Conservation (phyloP, 2,797 vertebrate species). For the Parauchenoglanis punctatus region DNA sequence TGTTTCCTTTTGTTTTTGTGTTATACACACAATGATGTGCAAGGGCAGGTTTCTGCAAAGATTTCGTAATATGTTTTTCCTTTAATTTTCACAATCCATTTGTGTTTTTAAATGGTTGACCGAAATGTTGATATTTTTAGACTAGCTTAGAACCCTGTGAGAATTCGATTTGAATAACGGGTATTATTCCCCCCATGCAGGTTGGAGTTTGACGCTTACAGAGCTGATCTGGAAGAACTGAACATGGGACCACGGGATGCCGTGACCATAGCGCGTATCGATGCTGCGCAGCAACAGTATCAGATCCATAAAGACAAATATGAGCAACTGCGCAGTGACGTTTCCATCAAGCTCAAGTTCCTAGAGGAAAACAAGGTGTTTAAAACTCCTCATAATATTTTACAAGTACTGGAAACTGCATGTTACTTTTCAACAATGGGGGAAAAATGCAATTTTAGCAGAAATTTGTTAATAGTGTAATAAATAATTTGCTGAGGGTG, state of each 20-base stretch:
- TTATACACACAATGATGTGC: neutral
- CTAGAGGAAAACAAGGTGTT: constrained; percentile 96
- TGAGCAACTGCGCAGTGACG: constrained; percentile 89
- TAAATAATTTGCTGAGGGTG: neutral
- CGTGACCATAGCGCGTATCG: constrained; percentile 84
- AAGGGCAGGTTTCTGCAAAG: neutral
- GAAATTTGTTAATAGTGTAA: neutral
- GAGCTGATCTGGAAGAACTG: constrained; percentile 93
- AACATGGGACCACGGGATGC: constrained; percentile 89
- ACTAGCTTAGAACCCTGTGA: neutral
- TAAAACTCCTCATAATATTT: neutral
- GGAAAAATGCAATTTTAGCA: no score
- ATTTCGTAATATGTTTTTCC: neutral
- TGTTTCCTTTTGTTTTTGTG: neutral
- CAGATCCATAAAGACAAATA: constrained; percentile 93
- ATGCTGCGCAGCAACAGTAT: constrained; percentile 89
- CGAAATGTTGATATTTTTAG: neutral
- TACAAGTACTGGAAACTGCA: neutral
- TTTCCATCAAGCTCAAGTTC: constrained; percentile 95
- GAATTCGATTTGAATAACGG: neutral
- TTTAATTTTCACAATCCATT: neutral
- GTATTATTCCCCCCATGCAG: constrained; percentile 62
- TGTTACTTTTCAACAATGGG: neutral
- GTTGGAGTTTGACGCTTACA: constrained; percentile 94
- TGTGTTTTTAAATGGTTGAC: neutral